Conservation (phyloP, 1,140 invertebrate species). For the Tetraneura akinire region DNA sequence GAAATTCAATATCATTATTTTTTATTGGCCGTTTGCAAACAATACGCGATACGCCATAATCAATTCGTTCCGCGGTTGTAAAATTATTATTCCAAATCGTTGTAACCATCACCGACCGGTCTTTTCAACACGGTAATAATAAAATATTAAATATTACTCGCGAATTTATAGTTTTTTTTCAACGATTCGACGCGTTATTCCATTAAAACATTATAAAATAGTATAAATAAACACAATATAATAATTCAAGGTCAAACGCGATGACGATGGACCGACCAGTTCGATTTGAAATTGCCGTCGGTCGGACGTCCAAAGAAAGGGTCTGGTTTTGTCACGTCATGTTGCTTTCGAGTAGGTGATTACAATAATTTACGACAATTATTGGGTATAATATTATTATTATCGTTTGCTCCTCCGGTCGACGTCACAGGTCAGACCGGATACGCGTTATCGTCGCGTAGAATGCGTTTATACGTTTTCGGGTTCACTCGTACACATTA, state of each 20-base stretch:
- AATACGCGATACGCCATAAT: not conserved
- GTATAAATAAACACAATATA: no score
- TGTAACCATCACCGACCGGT: not conserved
- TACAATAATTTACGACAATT: not conserved
- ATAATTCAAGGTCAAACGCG: not conserved
- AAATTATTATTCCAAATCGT: not conserved
- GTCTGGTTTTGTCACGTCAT: not conserved
- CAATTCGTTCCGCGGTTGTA: not conserved
- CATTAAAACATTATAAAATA: no score
- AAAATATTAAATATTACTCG: no score
- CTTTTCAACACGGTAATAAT: no score
- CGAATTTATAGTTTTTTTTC: no score
- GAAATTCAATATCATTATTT: no score
- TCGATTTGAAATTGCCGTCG: not conserved
- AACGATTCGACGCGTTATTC: no score
- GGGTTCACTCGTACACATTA: not conserved
- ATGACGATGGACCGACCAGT: not conserved
- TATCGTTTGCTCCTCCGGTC: no score
- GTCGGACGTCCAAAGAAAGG: not conserved
- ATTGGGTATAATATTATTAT: not conserved
- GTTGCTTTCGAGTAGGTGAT: not conserved
- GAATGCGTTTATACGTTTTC: not conserved
- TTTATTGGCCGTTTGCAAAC: no score
- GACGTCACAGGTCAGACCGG: not conserved
- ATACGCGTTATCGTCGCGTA: not conserved